phyloP scores from a whole-genome alignment of 2,113 vertebrate genomes.

The Lamprotornis superbus region DNA sequence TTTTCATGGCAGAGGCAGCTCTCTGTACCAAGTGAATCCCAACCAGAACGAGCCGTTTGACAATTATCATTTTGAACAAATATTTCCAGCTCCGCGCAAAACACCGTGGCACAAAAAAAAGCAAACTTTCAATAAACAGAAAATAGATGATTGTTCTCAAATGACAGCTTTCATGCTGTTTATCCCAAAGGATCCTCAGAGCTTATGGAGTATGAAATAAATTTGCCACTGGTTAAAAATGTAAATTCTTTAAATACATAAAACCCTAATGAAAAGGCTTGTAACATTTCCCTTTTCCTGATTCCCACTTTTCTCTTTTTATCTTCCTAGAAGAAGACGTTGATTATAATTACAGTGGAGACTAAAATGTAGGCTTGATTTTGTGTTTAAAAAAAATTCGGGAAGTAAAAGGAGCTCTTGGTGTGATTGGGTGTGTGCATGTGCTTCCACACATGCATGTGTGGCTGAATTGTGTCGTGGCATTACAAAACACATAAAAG shows the following conservation, averaged over 20 bases:
- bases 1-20: neutral
- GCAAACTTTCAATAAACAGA: constrained; percentile 48
- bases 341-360: constrained; percentile 72
- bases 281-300: constrained; percentile 57
- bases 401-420: constrained; percentile 25
- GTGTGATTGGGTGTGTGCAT: neutral
- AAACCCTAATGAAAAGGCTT: constrained; percentile 61
- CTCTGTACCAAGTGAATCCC: neutral
- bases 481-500: neutral
- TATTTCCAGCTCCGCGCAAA: constrained; percentile 40
- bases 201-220: constrained; percentile 42
- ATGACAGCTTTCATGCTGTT: constrained; percentile 55
- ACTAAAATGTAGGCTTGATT: constrained; percentile 49
- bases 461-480: neutral
- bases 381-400: neutral
- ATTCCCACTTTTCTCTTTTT: constrained; percentile 61
- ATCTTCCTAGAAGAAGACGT: constrained; percentile 40
- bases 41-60: constrained; percentile 8
- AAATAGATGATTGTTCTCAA: constrained; percentile 60
- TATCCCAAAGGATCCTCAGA: constrained; percentile 57
- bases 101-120: constrained; percentile 19
- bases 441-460: neutral
- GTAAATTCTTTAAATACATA: constrained; percentile 67
- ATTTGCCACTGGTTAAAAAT: constrained; percentile 67
- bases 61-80: constrained; percentile 49